phyloP scores from a whole-genome alignment of 2,797 vertebrate species.

The Pristis pectinata region DNA sequence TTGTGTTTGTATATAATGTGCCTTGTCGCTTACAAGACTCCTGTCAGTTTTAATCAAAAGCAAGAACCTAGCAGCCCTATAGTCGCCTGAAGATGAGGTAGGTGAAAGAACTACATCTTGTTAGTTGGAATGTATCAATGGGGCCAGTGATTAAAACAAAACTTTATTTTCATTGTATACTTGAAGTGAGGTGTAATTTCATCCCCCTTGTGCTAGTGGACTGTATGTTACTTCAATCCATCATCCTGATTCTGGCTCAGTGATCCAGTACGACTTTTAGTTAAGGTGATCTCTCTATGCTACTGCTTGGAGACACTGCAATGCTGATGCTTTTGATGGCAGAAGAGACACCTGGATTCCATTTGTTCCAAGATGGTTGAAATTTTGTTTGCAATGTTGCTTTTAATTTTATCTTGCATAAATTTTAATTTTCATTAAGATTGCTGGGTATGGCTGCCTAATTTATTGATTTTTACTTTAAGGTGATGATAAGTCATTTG shows the following conservation, averaged over 20 bases:
- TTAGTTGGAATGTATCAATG: background rate
- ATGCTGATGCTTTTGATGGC: background rate
- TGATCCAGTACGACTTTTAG: background rate
- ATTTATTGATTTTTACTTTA: constrained; percentile 39
- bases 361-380: background rate
- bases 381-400: background rate
- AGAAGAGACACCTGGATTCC: background rate
- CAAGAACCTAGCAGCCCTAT: background rate
- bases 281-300: background rate
- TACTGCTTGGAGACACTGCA: background rate
- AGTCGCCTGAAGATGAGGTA: background rate
- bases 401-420: background rate
- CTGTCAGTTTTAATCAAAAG: no score
- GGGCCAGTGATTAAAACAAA: background rate
- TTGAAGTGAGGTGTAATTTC: background rate
- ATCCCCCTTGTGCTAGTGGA: background rate
- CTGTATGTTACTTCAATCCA: background rate
- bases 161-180: background rate
- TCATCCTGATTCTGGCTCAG: background rate
- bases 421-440: background rate
- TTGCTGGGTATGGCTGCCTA: background rate
- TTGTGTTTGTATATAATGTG: background rate
- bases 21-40: background rate
- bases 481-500: constrained; percentile 95
- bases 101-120: background rate